Evolutionary conservation across 2,888 invertebrate species (phyloP).

Genomic region (Neoaliturus tenellus): DNA sequence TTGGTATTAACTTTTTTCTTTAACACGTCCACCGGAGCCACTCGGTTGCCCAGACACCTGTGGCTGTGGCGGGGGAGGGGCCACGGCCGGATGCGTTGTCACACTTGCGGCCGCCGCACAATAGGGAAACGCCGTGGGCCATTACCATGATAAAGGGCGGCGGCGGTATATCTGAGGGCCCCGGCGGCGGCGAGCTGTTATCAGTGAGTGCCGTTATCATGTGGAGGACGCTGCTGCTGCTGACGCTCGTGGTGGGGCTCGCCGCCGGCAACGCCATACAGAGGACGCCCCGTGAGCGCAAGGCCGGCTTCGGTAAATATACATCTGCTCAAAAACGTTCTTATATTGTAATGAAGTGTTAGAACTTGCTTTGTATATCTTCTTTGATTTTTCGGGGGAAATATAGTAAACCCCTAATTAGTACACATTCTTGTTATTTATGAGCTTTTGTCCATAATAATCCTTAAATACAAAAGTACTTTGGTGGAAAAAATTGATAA

Average conservation of each 20-base stretch:
- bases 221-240: conserved; percentile 20
- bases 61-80: neutral
- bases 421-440: too few species aligned
- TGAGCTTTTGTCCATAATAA: too few species aligned
- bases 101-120: neutral
- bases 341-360: too few species aligned
- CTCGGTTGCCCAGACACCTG: neutral
- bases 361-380: too few species aligned
- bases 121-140: neutral
- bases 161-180: neutral
- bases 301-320: conserved; percentile 20
- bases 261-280: conserved; percentile 13
- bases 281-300: neutral
- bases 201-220: conserved; percentile 41
- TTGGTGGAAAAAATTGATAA: too few species aligned
- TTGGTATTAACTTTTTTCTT: too few species aligned
- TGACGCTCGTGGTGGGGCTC: neutral
- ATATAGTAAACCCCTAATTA: too few species aligned
- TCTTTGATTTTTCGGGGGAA: too few species aligned
- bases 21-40: too few species aligned
- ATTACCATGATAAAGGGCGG: neutral
- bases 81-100: neutral
- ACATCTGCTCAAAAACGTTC: too few species aligned
- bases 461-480: too few species aligned
- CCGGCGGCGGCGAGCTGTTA: neutral